Evolutionary conservation across 2,888 invertebrate genomes (phyloP).

Genomic region (Microctonus aethiopoides): DNA sequence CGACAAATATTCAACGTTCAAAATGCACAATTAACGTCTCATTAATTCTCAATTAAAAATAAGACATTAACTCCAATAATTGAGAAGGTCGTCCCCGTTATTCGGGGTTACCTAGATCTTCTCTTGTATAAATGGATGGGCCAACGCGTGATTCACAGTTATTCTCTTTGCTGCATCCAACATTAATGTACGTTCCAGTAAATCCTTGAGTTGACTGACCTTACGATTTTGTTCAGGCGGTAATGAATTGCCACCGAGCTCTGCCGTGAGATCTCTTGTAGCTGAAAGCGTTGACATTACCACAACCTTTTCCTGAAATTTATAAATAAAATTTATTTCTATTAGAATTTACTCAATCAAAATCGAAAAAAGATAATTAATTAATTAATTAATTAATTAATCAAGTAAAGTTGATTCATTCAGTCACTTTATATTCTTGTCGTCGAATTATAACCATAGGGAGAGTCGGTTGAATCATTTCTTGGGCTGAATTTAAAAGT

Average conservation of each 20-base stretch:
- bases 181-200: slow-evolving; percentile 91
- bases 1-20: slow-evolving; percentile 25
- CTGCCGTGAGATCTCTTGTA: slow-evolving; percentile 85
- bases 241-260: slow-evolving; percentile 89
- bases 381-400: no score
- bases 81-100: slow-evolving; percentile 37
- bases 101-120: slow-evolving; percentile 75
- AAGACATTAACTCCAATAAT: slow-evolving; percentile 4
- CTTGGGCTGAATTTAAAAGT: no score
- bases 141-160: slow-evolving; percentile 92
- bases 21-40: slow-evolving; percentile 32
- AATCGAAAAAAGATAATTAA: no score
- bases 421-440: no score
- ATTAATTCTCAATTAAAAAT: slow-evolving; percentile 14
- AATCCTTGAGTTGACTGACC: slow-evolving; percentile 90
- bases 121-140: slow-evolving; percentile 96
- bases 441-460: no score
- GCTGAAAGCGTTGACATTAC: slow-evolving; percentile 91
- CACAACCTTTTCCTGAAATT: slow-evolving; percentile 94
- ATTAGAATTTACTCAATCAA: no score
- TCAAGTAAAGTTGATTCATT: no score
- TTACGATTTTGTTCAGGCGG: slow-evolving; percentile 91
- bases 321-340: not conserved
- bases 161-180: slow-evolving; percentile 93
- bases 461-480: no score